Evolutionary conservation across 2,797 vertebrate species (phyloP).

Genomic region (Coregonus suidteri): DNA sequence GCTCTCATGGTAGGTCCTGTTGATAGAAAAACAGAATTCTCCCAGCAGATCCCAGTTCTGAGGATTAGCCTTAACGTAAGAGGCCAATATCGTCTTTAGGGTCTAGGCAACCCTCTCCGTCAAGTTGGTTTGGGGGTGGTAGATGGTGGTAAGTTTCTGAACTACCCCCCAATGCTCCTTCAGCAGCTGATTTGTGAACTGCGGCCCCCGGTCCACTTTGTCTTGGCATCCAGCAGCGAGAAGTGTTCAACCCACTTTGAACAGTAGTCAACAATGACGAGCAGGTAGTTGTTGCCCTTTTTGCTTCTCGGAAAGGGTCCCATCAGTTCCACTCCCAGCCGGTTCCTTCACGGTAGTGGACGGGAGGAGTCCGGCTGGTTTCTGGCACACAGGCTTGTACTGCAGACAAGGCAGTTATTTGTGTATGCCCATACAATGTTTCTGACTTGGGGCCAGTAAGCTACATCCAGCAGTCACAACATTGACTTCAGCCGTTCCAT

Average conservation of each 20-base stretch:
- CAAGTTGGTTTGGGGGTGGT: constrained; percentile 27
- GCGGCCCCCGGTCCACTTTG: constrained; percentile 3
- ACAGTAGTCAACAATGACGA: constrained; percentile 19
- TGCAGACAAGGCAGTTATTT: background rate
- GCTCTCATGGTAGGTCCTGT: background rate
- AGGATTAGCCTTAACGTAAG: background rate
- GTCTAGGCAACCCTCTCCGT: constrained; percentile 5
- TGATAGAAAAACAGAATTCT: background rate
- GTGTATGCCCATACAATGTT: background rate
- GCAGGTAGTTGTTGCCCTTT: background rate
- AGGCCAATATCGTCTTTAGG: background rate
- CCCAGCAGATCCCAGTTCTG: constrained; percentile 3
- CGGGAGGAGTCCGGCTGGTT: background rate
- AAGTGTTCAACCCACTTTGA: constrained; percentile 20
- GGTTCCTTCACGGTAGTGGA: background rate
- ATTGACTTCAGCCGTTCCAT: too few species aligned
- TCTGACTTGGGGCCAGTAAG: background rate
- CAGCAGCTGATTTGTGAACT: constrained; percentile 5
- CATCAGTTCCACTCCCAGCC: constrained; percentile 5
- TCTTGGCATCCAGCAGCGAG: background rate
- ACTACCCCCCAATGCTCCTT: background rate
- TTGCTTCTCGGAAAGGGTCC: constrained; percentile 1
- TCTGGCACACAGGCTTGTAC: background rate
- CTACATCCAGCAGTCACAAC: background rate
- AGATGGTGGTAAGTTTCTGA: constrained; percentile 17